phyloP scores from a whole-genome alignment of 1,140 invertebrate species.

The Ostrea denselamellosa region DNA sequence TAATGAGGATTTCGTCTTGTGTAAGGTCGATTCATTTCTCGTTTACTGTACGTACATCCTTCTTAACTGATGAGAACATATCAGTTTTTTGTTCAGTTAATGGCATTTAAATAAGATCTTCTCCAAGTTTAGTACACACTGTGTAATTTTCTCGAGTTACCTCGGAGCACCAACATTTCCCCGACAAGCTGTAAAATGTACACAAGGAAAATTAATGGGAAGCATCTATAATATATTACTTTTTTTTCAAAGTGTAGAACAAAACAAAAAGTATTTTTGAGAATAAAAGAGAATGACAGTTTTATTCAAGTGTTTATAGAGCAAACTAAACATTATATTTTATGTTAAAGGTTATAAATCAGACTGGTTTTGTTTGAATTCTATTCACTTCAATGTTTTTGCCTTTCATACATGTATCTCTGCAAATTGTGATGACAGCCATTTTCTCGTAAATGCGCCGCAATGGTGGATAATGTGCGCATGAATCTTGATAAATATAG shows the following conservation, averaged over 20 bases:
- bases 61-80: neutral
- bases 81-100: neutral
- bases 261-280: too few relatives aligned
- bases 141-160: constrained; percentile 30
- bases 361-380: too few relatives aligned
- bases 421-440: too few relatives aligned
- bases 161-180: neutral
- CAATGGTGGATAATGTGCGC: too few relatives aligned
- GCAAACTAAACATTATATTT: too few relatives aligned
- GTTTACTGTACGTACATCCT: neutral
- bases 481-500: too few relatives aligned
- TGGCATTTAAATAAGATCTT: constrained; percentile 9
- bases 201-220: neutral
- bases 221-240: neutral
- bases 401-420: too few relatives aligned
- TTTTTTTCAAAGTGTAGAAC: neutral
- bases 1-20: neutral
- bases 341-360: too few relatives aligned
- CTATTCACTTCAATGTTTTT: too few relatives aligned
- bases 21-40: neutral
- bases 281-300: too few relatives aligned
- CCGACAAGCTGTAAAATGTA: neutral
- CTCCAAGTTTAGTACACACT: neutral
- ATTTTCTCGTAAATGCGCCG: too few relatives aligned
- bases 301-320: too few relatives aligned